Conservation (phyloP, 2,113 vertebrate species). For the Pomatostomus ruficeps region DNA sequence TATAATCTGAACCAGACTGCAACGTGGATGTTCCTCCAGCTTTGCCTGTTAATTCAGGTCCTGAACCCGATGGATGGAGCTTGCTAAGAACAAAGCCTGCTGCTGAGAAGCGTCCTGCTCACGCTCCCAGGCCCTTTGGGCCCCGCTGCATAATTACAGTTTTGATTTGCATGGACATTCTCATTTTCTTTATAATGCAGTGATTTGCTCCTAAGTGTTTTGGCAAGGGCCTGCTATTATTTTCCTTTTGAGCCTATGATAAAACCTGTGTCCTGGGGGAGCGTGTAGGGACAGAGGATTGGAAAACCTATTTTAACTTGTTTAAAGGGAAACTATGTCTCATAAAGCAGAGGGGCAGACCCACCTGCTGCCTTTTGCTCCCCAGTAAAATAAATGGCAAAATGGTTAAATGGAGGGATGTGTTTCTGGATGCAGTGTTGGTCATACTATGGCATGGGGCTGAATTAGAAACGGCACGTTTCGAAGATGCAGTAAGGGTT, state of each 20-base stretch:
- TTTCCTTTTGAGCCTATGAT: background rate
- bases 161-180: constrained; percentile 17
- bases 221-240: constrained; percentile 4
- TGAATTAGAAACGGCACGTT: background rate
- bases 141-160: background rate
- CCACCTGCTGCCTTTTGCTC: background rate
- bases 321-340: background rate
- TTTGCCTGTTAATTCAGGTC: constrained; percentile 11
- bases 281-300: background rate
- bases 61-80: background rate
- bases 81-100: background rate
- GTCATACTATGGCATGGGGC: background rate
- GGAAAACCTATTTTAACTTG: background rate
- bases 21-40: background rate
- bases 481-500: background rate
- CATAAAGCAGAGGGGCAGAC: background rate
- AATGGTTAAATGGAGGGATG: background rate
- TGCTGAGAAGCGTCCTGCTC: background rate
- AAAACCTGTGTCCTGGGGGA: background rate
- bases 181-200: constrained; percentile 5
- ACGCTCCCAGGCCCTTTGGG: background rate
- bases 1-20: constrained; percentile 72
- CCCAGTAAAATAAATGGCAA: background rate
- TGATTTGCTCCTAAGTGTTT: constrained; percentile 18
- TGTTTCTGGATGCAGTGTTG: background rate